Conservation (phyloP, 1,140 invertebrate species). For the Trypoxylus dichotomus region DNA sequence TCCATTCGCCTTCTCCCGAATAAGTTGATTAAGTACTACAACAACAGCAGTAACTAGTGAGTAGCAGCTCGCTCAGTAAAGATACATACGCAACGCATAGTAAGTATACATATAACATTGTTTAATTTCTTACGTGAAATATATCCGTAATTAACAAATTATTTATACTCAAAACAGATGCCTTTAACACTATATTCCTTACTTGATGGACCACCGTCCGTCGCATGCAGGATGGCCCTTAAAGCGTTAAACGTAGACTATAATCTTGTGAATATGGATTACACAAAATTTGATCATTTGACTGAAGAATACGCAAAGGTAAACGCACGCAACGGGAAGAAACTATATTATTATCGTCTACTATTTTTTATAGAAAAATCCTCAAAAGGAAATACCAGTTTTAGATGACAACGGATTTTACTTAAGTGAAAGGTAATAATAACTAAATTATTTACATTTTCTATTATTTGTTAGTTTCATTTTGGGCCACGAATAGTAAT, state of each 20-base stretch:
- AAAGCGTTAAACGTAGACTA: conserved; percentile 65
- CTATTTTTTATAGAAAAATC: conserved; percentile 58
- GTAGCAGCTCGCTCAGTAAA: background rate
- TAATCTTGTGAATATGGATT: conserved; percentile 68
- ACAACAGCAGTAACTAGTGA: background rate
- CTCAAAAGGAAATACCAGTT: conserved; percentile 78
- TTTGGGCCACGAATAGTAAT: too few species aligned
- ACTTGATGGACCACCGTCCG: conserved; percentile 73
- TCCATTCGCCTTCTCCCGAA: too few species aligned
- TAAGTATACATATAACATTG: background rate
- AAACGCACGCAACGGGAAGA: conserved; percentile 29
- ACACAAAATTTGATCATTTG: conserved; percentile 69
- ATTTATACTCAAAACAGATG: conserved; percentile 36
- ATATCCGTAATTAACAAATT: background rate
- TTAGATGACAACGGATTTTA: conserved; percentile 72
- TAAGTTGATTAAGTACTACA: too few species aligned
- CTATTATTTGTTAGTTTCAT: background rate
- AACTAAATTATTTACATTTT: background rate
- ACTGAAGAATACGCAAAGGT: conserved; percentile 70
- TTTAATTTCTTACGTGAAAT: too few species aligned
- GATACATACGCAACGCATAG: background rate
- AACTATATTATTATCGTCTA: background rate
- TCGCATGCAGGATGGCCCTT: conserved; percentile 69
- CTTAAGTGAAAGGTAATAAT: conserved; percentile 66
- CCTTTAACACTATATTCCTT: conserved; percentile 69